Base-by-base conservation (phyloP, 2,888 invertebrate species). In the Athalia cordata region DNA sequence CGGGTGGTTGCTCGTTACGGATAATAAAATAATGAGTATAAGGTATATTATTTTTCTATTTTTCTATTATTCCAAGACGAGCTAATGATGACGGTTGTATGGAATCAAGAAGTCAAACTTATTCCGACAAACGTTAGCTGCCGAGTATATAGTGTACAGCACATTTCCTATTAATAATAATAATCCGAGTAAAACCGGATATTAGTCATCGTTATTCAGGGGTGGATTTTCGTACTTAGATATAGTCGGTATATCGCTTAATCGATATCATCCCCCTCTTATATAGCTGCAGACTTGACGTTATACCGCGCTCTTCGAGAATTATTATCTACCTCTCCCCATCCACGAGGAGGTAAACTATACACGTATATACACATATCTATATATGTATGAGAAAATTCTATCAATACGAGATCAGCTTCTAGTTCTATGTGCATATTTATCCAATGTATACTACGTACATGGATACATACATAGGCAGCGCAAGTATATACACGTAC, bases 281-380 rank as follows among this genome's bases (percentile, higher is more conserved):
- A 8, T 15, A 11, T 62, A 13, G 29, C 29, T 29, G 29, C 29
- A 59, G 72, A 57, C 43, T 72, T 45, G 52, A 72, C 57, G 72
- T 72, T 72, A 72, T 29, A 29, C 29, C 29, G 29, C 29, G 29
- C 29, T 29, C 59, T 59, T 59, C 43, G 59, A 72, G 72, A 72
- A 72, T 59, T 72, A 72, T 72, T 72, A 59, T 72, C 72, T 47
- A 72, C 68, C 68, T 68, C 68, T 50, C 68, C 68, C 68, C 68
- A 55, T 68, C 55, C 11, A 50, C 4, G 55, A 55, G 49, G 55
- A 68, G 11, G 43, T 52, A 55, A 11, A 52, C 50, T 52, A 67
- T 45, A 67, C 29, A 52, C 11, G 52, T 52, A 29, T 47, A 29
- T 68, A 68, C n/a, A 68, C 29, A 68, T 29, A 50, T 50, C 29